Conservation (phyloP, 1,140 invertebrate genomes). For the Daktulosphaira vitifoliae region DNA sequence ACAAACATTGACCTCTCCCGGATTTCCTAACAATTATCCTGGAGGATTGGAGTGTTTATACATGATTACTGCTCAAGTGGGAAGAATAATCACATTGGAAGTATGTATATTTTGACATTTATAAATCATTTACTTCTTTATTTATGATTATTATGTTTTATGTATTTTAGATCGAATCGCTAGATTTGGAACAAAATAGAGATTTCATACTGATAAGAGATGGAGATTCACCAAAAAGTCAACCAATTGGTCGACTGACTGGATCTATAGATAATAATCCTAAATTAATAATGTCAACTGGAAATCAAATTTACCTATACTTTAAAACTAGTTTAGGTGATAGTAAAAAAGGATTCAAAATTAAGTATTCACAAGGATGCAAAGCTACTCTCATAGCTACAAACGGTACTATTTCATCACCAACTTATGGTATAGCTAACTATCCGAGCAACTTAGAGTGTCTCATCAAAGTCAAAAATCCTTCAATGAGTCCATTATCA, state of each 20-base stretch:
- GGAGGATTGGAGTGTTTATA: conserved; percentile 91
- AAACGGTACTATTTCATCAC: conserved; percentile 78
- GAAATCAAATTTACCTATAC: conserved; percentile 81
- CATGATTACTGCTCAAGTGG: conserved; percentile 77
- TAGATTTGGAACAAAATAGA: conserved; percentile 74
- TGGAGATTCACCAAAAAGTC: conserved; percentile 74
- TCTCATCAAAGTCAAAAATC: conserved; percentile 76
- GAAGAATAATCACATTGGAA: conserved; percentile 78
- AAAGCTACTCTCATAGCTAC: conserved; percentile 66
- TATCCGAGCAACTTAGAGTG: conserved; percentile 92
- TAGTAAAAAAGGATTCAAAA: conserved; percentile 80
- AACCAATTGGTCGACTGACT: conserved; percentile 70
- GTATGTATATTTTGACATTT: conserved; percentile 45
- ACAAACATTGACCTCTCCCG: conserved; percentile 75
- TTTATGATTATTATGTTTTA: background rate
- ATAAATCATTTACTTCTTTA: no score
- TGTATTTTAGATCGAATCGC: conserved; percentile 60
- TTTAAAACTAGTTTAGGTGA: conserved; percentile 83
- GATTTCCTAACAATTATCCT: conserved; percentile 85
- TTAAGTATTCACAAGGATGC: conserved; percentile 81
- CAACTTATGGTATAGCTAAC: conserved; percentile 69
- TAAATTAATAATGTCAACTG: conserved; percentile 80
- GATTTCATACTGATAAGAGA: conserved; percentile 85
- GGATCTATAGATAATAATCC: conserved; percentile 68
- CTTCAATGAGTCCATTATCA: conserved; percentile 70